Evolutionary conservation across 2,113 vertebrate genomes (phyloP).

Genomic region (Vicugna pacos): DNA sequence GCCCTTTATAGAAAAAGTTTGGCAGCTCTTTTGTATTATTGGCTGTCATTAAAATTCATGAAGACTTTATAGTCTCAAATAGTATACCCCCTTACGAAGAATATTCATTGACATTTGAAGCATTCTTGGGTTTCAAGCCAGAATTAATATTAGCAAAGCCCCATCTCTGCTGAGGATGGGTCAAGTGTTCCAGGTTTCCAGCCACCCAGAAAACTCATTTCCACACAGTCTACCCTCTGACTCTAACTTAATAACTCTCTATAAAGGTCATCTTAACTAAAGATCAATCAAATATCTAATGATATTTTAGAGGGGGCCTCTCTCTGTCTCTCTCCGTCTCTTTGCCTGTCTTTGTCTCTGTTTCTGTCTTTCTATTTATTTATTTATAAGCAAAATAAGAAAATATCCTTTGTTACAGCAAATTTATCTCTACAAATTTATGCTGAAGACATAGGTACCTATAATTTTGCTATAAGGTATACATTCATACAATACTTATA

Average conservation of each 20-base stretch:
- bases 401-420: not conserved
- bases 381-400: not conserved
- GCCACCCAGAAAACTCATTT: not conserved
- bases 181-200: not conserved
- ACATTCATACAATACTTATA: not conserved
- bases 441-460: not conserved
- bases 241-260: not conserved
- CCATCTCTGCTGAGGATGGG: not conserved
- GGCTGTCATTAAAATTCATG: not conserved
- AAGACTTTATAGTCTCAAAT: not conserved
- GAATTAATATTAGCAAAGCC: not conserved
- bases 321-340: not conserved
- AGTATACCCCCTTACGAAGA: not conserved
- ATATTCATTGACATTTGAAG: not conserved
- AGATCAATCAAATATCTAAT: not conserved
- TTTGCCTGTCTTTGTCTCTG: not conserved
- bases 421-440: not conserved
- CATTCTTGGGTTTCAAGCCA: not conserved
- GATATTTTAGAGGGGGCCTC: not conserved
- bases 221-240: not conserved
- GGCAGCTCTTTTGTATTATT: not conserved
- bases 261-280: not conserved
- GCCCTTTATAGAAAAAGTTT: not conserved
- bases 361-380: not conserved
- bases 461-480: slow-evolving; percentile 8